Evolutionary conservation across 2,113 vertebrate species (phyloP).

Genomic region (Cryptomyrus ogoouensis): DNA sequence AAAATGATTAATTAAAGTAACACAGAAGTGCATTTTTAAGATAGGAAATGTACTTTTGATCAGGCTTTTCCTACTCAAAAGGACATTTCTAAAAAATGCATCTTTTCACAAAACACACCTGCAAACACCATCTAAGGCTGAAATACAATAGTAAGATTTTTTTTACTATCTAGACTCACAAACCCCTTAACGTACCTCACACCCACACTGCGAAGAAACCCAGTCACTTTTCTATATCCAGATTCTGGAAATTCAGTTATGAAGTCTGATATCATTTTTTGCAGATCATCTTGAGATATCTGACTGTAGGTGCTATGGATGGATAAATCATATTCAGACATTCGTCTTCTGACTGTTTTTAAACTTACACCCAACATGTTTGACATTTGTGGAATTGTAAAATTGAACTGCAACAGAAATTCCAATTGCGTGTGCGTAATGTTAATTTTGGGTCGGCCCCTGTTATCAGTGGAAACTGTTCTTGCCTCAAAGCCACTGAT

Average conservation of each 20-base stretch:
- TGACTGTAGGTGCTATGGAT: not conserved
- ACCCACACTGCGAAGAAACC: not conserved
- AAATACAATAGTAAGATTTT: not conserved
- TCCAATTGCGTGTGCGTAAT: not conserved
- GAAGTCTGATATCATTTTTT: not conserved
- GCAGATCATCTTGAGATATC: not conserved
- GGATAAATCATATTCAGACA: not conserved
- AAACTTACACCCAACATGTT: not conserved
- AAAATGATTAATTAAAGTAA: too few relatives aligned
- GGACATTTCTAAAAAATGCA: too few relatives aligned
- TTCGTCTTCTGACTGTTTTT: not conserved
- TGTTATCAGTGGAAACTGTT: not conserved
- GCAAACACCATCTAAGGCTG: not conserved
- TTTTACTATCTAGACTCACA: not conserved
- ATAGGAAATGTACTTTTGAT: too few relatives aligned
- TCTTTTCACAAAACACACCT: too few relatives aligned
- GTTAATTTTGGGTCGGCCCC: not conserved
- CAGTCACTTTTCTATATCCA: not conserved
- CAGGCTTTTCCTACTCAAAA: too few relatives aligned
- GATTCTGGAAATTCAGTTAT: not conserved
- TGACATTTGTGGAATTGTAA: not conserved
- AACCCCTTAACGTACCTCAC: not conserved
- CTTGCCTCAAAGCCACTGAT: not conserved
- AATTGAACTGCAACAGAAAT: not conserved
- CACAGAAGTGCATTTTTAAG: too few relatives aligned